Percentiles rank a stretch among this genome's conserved stretches.
phyloP scores from a whole-genome alignment of 2,113 vertebrate genomes.

The Dendropsophus ebraccatus region DNA sequence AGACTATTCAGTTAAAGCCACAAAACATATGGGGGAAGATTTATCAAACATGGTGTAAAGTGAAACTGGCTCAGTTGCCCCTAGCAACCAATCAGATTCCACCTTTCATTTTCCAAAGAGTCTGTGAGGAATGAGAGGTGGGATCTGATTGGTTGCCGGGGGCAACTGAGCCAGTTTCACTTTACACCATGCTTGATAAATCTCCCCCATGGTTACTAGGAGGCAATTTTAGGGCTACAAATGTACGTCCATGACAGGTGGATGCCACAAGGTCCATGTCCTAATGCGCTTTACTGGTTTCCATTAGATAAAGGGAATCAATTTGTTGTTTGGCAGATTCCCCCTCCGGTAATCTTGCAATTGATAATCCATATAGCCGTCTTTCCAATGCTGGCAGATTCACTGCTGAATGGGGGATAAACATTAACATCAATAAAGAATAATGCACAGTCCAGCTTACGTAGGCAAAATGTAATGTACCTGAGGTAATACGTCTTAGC shows the following conservation, averaged over 20 bases:
- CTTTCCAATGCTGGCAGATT: constrained; percentile 23
- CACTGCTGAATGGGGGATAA: constrained; percentile 14
- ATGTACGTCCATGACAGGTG: background rate
- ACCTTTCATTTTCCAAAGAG: too few species aligned
- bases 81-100: too few species aligned
- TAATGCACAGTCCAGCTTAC: background rate
- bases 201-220: background rate
- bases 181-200: too few species aligned
- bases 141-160: too few species aligned
- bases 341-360: constrained; percentile 24
- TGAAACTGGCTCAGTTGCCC: too few species aligned
- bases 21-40: constrained; percentile 23
- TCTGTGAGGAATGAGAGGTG: too few species aligned
- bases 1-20: background rate
- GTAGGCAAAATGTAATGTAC: constrained; percentile 37
- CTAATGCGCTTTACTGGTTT: constrained; percentile 34
- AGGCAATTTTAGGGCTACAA: background rate
- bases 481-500: constrained; percentile 6
- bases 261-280: constrained; percentile 32
- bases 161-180: too few species aligned
- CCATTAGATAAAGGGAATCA: constrained; percentile 53
- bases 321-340: constrained; percentile 37
- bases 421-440: constrained; percentile 36
- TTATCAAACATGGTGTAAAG: too few species aligned
- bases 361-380: constrained; percentile 43